Conservation (phyloP, 2,888 invertebrate species). For the Diplolepis rosae region DNA sequence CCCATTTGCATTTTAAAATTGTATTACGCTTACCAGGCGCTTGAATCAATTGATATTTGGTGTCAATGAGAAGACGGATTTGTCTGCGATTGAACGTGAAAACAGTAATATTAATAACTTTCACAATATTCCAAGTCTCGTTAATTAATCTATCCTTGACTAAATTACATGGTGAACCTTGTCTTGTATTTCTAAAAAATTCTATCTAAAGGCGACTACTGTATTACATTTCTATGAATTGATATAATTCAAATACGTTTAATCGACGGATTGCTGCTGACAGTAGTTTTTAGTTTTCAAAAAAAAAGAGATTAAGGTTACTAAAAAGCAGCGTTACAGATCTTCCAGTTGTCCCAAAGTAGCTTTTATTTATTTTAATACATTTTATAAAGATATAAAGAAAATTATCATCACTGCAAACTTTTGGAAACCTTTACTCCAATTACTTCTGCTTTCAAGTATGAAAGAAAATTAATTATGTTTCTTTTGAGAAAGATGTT, state of each 20-base stretch:
- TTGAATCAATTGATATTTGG: no score
- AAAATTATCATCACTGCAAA: no score
- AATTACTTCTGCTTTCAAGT: no score
- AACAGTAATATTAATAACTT: conserved; percentile 52
- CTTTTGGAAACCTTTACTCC: no score
- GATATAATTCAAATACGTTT: no score
- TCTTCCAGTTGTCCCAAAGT: conserved; percentile 63
- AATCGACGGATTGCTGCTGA: conserved; percentile 50
- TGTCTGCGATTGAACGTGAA: no score
- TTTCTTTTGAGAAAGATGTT: no score
- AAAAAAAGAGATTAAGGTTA: conserved; percentile 49
- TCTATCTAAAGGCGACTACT: neutral
- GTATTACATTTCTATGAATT: neutral
- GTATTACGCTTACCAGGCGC: no score
- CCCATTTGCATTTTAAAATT: no score
- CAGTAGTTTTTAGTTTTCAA: conserved; percentile 56
- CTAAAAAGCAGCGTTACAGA: conserved; percentile 63
- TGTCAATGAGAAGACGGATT: no score
- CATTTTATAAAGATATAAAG: no score
- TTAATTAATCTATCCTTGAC: neutral
- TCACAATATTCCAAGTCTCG: conserved; percentile 41
- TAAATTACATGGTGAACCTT: neutral
- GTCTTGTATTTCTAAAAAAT: neutral
- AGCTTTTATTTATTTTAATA: conserved; percentile 38
- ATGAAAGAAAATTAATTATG: no score